phyloP scores from a whole-genome alignment of 2,797 vertebrate genomes.

The Pseudochirops cupreus region DNA sequence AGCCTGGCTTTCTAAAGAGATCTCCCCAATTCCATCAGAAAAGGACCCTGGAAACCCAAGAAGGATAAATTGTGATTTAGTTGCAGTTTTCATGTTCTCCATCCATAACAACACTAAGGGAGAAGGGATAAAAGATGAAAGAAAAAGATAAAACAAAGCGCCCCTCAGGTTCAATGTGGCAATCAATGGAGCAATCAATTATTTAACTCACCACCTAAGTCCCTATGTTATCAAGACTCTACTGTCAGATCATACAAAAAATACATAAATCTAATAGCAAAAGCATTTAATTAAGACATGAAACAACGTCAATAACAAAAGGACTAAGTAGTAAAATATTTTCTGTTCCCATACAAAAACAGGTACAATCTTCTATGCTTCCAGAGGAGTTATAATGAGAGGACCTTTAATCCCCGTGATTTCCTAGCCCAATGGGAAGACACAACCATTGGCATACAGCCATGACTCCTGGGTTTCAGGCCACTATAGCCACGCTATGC shows the following conservation, averaged over 20 bases:
- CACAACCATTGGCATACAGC: background rate
- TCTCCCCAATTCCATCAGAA: background rate
- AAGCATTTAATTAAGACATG: constrained; percentile 2
- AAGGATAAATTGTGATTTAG: background rate
- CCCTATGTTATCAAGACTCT: background rate
- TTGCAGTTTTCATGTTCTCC: background rate
- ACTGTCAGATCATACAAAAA: background rate
- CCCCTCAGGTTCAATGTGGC: background rate
- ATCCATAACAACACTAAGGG: background rate
- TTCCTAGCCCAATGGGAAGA: background rate
- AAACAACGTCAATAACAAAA: background rate
- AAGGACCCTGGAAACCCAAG: background rate
- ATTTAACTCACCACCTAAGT: background rate
- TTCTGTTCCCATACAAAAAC: background rate
- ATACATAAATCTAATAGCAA: background rate
- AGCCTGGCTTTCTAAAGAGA: background rate
- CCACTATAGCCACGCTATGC: background rate
- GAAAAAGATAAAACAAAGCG: too few species aligned
- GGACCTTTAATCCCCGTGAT: background rate
- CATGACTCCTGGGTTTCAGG: background rate
- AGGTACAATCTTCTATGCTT: background rate
- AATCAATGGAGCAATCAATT: background rate
- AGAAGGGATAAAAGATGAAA: background rate
- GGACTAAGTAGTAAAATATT: background rate
- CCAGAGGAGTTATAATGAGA: background rate